Evolutionary conservation across 2,888 invertebrate species (phyloP).

Genomic region (Elegia similella): DNA sequence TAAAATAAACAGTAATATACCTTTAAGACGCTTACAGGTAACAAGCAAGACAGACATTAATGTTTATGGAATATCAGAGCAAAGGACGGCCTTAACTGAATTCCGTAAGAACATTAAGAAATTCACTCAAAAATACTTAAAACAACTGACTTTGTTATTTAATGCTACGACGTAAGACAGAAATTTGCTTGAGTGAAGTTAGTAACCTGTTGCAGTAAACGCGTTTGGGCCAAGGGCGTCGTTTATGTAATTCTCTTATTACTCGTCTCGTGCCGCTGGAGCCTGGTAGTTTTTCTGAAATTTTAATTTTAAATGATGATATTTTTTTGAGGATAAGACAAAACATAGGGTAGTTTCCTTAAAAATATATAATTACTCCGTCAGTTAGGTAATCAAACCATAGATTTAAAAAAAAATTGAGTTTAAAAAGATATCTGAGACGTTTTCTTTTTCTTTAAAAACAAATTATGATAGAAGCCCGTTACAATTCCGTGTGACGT

Average conservation of each 20-base stretch:
- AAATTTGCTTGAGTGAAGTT: not conserved
- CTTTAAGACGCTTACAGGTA: too few relatives aligned
- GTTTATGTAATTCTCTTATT: not conserved
- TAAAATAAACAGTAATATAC: too few relatives aligned
- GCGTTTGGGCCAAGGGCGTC: not conserved
- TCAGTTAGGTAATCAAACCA: too few relatives aligned
- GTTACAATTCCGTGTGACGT: too few relatives aligned
- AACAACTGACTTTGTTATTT: not conserved
- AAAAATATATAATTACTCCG: too few relatives aligned
- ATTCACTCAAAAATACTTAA: not conserved
- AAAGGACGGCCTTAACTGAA: not conserved
- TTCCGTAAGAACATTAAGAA: not conserved
- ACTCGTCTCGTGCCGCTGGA: not conserved
- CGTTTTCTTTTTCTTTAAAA: too few relatives aligned
- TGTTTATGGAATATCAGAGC: not conserved
- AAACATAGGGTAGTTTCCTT: too few relatives aligned
- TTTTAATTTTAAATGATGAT: not conserved
- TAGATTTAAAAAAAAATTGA: too few relatives aligned
- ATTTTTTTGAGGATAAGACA: not conserved
- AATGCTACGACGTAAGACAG: not conserved
- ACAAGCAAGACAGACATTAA: not conserved
- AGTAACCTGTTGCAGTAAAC: slow-evolving; percentile 6
- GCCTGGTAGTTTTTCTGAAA: not conserved
- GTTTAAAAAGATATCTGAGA: too few relatives aligned
- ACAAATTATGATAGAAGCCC: too few relatives aligned